Evolutionary conservation across 1,140 invertebrate species (phyloP), one percentile per base, ranked within the genome.

Genomic region (Theocolax elegans): DNA sequence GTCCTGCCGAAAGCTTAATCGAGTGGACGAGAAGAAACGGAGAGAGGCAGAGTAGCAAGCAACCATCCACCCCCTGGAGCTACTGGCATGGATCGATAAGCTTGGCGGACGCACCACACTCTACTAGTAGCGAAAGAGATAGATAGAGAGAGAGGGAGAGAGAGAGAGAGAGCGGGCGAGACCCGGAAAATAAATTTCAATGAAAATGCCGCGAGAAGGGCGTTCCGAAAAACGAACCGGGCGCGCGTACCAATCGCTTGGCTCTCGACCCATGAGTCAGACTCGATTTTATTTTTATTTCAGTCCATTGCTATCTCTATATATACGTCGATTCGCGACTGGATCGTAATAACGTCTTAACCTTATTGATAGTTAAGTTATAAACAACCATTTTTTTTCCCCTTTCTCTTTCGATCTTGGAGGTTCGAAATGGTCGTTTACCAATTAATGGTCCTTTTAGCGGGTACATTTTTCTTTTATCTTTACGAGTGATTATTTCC

Each of bases 161-260:
- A 3, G 49, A 27, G 25, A 53, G 19, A 49, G 10, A 49, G 29
- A 54, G 29, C 15, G 15, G 19, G 27, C 17, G 8, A 54, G 29
- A 54, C n/a, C n/a, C n/a, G 54, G 2, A 35, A 58, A 58, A 58
- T 58, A 58, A 42, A 58, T 58, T 58, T 58, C 54, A 58, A 58
- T 40, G 54, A 40, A 38, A 58, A 68, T n/a, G 73, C 62, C n/a
- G 42, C 19, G 29, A 63, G n/a, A n/a, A 53, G 13, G 48, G 51
- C 40, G 59, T 67, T n/a, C 19, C 21, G 13, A 31, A 35, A 59
- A n/a, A 66, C 21, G 17, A 35, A 10, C 31, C 4, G 10, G 10
- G 31, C n/a, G n/a, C n/a, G n/a, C n/a, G n/a, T n/a, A n/a, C n/a
- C n/a, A n/a, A n/a, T 35, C 31, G 31, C 10, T 35, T 4, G 10